These are phyloP conservation scores for Saccopteryx leptura DNA, from an alignment of 2,113 vertebrate species.

Conservation along the genomic window DNA sequence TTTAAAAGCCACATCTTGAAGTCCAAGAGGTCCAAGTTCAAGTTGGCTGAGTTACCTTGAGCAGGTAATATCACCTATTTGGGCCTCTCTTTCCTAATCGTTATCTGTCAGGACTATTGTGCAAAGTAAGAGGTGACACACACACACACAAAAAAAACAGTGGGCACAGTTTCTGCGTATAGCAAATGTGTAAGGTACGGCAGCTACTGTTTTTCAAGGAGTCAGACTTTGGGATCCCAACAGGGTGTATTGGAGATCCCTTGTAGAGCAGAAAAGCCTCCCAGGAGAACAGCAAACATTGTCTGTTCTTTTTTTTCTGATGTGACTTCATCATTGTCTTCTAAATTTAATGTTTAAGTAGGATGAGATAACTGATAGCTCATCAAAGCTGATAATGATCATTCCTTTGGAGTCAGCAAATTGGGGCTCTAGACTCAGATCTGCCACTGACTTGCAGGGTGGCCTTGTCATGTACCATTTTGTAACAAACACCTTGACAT, in stretches of 20 bases:
- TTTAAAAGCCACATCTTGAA: not conserved
- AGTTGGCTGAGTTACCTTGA: not conserved
- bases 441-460: not conserved
- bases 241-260: not conserved
- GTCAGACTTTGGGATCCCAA: not conserved
- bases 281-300: not conserved
- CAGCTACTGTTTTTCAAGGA: not conserved
- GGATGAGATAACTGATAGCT: not conserved
- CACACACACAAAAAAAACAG: not conserved
- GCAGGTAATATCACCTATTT: too few species aligned
- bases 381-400: not conserved
- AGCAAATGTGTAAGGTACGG: not conserved
- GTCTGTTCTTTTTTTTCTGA: constrained; percentile 19
- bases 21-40: not conserved
- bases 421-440: not conserved
- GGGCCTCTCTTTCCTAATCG: not conserved
- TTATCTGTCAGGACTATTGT: not conserved
- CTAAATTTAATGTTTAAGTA: not conserved
- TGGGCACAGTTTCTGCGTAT: not conserved
- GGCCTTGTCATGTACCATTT: not conserved
- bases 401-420: not conserved
- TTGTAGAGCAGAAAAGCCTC: not conserved
- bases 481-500: accelerated
- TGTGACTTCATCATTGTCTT: not conserved
- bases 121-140: not conserved